A percentile compares a stretch with the other conserved stretches of the same genome.
Conservation (phyloP, 2,113 vertebrate genomes). For the Brienomyrus longianalis region DNA sequence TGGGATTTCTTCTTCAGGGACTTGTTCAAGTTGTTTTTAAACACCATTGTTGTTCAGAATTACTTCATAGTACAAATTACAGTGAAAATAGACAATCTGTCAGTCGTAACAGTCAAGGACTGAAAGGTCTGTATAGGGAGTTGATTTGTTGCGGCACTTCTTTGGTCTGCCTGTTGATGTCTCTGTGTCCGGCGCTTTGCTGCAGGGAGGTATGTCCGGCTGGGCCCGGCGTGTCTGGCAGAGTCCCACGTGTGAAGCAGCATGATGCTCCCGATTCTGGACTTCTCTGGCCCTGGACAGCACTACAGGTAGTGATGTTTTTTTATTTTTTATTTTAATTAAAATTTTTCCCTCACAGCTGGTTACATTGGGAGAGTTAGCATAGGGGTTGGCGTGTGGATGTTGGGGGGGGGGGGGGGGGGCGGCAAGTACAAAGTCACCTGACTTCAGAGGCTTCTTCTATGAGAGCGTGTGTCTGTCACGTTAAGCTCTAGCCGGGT, state of each 20-base stretch:
- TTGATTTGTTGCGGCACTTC: neutral
- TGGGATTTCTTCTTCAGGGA: neutral
- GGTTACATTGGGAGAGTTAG: neutral
- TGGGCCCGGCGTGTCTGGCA: slow-evolving; percentile 34
- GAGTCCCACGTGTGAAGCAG: slow-evolving; percentile 31
- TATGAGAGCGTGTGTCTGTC: neutral
- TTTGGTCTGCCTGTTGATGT: neutral
- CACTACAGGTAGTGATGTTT: slow-evolving; percentile 31
- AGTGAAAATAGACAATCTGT: neutral
- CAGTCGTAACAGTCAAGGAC: neutral
- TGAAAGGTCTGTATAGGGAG: neutral
- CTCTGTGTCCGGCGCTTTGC: neutral
- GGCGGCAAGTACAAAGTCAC: neutral
- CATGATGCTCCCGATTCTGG: slow-evolving; percentile 48
- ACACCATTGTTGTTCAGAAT: neutral
- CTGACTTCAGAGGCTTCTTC: neutral
- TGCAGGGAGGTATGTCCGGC: slow-evolving; percentile 19
- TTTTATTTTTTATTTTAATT: no score
- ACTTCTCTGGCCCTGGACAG: slow-evolving; percentile 24
- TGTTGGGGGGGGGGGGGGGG: neutral
- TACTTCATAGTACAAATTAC: neutral
- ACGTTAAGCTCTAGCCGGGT: neutral
- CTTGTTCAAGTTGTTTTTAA: neutral
- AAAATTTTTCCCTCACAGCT: no score
- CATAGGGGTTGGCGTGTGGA: neutral